Base-by-base conservation (phyloP, 2,797 vertebrate genomes). In the Anas capensis region DNA sequence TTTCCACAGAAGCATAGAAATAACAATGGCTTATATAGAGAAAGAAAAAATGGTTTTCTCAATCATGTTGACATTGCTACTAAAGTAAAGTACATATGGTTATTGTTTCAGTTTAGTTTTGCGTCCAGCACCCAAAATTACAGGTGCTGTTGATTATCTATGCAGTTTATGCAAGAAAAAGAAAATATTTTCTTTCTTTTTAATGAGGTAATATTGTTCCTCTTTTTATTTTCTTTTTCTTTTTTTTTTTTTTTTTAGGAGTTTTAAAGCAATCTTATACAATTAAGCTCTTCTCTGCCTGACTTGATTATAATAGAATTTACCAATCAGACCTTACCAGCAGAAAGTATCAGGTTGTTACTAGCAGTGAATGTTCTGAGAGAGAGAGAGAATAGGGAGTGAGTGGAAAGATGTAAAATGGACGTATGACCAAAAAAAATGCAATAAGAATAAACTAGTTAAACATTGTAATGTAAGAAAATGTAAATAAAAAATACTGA, bases 211-310 rank as follows among this genome's bases (percentile, higher is more conserved):
- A 80, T 68, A 71, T 66, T 26, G 69, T 79, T 69, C 29, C 29
- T 29, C 16, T 31, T 31, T 16, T 31, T 29, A 12, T 29, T 19
- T 62, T 42, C 7, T 40, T 64, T 42, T 5, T 42, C 34, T 34
- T 34, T 9, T 20, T 31, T 42, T 11, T 42, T 42, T 42, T 31
- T 64, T 34, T 24, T 24, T 21, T 21, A 42, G 76, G 68, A 69
- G 58, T 93, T 93, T 82, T 69, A 68, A 90, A 91, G 62, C 72
- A 77, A 86, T 57, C 75, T 72, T 81, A 27, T 8, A 15, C 58
- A 14, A 40, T 87, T 79, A 71, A 92, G 73, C 33, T 66, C 54
- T 58, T 34, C 88, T 82, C 71, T 29, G 51, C 20, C 65, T n/a
- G 54, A 33, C 53, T 80, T 53, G 82, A 24, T 89, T 75, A 61